Percentiles rank a stretch among this genome's conserved stretches.
phyloP scores from a whole-genome alignment of 1,140 invertebrate genomes.

The Spodoptera litura region DNA sequence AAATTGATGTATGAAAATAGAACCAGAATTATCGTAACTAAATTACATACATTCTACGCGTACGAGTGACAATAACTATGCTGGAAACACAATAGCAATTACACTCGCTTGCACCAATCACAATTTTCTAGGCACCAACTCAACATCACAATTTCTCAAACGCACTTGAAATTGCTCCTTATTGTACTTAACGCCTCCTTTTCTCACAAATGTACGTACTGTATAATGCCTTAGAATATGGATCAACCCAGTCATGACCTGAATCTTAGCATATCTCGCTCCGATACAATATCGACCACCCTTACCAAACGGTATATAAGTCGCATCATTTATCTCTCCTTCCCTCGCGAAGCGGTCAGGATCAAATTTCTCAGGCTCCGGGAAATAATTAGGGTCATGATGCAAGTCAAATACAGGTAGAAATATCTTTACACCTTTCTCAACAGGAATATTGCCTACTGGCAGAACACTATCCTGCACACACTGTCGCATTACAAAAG shows the following conservation, averaged over 20 bases:
- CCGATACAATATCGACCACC: slow-evolving; percentile 88
- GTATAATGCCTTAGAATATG: slow-evolving; percentile 67
- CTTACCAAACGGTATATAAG: slow-evolving; percentile 88
- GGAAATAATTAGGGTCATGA: slow-evolving; percentile 69
- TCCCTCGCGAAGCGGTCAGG: slow-evolving; percentile 75
- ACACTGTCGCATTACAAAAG: slow-evolving; percentile 64
- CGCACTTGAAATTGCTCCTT: slow-evolving; percentile 59
- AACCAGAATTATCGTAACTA: no score
- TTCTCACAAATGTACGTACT: slow-evolving; percentile 51
- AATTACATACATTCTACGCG: no score
- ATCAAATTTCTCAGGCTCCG: slow-evolving; percentile 78
- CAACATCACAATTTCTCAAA: slow-evolving; percentile 53
- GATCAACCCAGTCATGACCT: slow-evolving; percentile 74
- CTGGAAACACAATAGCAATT: no score
- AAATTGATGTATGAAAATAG: no score
- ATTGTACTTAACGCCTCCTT: slow-evolving; percentile 50
- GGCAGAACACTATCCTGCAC: slow-evolving; percentile 73
- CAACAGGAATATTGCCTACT: slow-evolving; percentile 58
- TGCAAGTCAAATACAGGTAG: slow-evolving; percentile 68
- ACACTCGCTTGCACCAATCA: no score
- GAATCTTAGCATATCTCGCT: slow-evolving; percentile 83
- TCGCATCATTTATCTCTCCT: slow-evolving; percentile 43
- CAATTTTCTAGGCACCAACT: slow-evolving; percentile 43
- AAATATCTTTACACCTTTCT: slow-evolving; percentile 62
- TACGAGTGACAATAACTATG: no score